Base-by-base conservation (phyloP, 2,888 invertebrate genomes). In the Drosophila histrio region DNA sequence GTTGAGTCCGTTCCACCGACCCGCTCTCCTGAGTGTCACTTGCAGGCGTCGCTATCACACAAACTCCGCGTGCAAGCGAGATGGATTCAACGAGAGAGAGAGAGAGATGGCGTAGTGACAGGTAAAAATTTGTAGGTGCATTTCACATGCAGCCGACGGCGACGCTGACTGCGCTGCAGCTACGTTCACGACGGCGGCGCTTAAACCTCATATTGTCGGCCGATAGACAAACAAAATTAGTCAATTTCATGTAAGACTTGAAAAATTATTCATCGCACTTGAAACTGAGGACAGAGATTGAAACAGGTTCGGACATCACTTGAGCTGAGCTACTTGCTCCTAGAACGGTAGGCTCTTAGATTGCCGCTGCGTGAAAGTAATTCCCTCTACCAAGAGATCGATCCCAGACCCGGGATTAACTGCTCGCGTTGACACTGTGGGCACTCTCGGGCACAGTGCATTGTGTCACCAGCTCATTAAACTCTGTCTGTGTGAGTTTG, bases 121-220 rank as follows among this genome's bases (percentile, higher is more conserved):
- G 86, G 87, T 85, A 88, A 78, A 71, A 77, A 79, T 76, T 80
- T 84, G 80, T 84, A 84, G 84, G 88, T 84, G 88, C 88, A 86
- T 72, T 76, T 72, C 67, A 60, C 62, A 57, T 54, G 44, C 65
- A 49, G 60, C 41, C 30, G 38, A 59, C 47, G 39, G 39, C 63
- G 41, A 41, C 44, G 67, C 21, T 32, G 57, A 41, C 76, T 34
- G 66, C 68, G 57, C 79, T 50, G 68, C 50, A 24, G 57, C 72
- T 2, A 13, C 24, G 24, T 9, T 34, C 2, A 30, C 41, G 13
- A 2, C 36, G 8, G 24, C 43, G 65, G 66, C 61, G 67, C 70
- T 46, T 54, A 43, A 36, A 11, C 38, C 32, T 47, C 52, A 36
- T 34, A 26, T 43, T 32, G 59, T 13, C 49, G 19, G 17, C 43